Evolutionary conservation across 2,888 invertebrate genomes (phyloP).

Genomic region (Nyleta sp.): DNA sequence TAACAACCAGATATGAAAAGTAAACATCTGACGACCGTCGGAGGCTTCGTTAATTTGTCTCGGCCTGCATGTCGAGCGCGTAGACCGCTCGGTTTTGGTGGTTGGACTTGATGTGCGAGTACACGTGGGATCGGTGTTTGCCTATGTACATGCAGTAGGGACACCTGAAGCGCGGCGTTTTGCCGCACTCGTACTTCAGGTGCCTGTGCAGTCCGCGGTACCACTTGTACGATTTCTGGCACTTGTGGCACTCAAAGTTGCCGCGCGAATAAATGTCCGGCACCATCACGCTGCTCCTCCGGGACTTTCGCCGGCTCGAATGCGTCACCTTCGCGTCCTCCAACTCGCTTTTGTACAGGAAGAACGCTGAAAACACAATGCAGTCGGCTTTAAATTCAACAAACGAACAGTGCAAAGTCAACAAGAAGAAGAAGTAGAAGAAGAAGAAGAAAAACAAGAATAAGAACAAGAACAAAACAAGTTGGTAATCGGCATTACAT

Average conservation of each 20-base stretch:
- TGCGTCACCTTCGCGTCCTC: conserved; percentile 10
- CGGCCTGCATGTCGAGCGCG: conserved; percentile 71
- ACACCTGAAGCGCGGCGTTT: conserved; percentile 81
- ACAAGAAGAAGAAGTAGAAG: neutral
- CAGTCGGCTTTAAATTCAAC: conserved; percentile 26
- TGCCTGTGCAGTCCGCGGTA: conserved; percentile 85
- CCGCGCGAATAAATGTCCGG: conserved; percentile 69
- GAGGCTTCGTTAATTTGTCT: too few relatives aligned
- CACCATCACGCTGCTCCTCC: conserved; percentile 17
- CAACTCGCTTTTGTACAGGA: conserved; percentile 46
- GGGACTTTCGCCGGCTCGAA: conserved; percentile 11
- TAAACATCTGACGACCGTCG: too few relatives aligned
- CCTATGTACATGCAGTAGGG: conserved; percentile 84
- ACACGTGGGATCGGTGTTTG: conserved; percentile 84
- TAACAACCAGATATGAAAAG: too few relatives aligned
- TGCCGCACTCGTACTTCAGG: conserved; percentile 78
- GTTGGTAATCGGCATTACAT: too few relatives aligned
- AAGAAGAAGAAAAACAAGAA: neutral
- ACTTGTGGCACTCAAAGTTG: conserved; percentile 82
- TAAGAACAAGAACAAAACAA: too few relatives aligned
- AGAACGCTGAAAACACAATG: conserved; percentile 60
- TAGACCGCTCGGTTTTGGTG: conserved; percentile 73
- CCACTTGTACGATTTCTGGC: conserved; percentile 84
- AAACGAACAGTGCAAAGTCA: conserved; percentile 5
- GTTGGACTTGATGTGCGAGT: conserved; percentile 83